Conservation (phyloP, 2,113 vertebrate species). For the Chloropsis cyanopogon region DNA sequence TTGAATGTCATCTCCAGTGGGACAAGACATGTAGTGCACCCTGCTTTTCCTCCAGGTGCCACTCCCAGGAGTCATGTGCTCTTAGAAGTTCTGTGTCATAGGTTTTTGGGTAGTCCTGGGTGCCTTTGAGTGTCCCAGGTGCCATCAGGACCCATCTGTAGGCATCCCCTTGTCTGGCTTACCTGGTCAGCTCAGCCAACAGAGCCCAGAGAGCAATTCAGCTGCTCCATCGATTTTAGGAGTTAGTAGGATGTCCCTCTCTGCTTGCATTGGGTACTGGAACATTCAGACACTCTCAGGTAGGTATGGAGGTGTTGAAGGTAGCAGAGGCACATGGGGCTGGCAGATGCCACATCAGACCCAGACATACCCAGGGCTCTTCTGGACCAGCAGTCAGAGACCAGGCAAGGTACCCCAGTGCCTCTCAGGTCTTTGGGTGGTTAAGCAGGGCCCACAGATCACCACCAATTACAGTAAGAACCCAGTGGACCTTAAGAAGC, state of each 20-base stretch:
- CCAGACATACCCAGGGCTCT: too few species aligned
- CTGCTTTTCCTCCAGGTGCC: background rate
- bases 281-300: background rate
- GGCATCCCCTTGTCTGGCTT: background rate
- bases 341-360: background rate
- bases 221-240: background rate
- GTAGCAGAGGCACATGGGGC: background rate
- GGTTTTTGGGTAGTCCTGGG: background rate
- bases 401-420: background rate
- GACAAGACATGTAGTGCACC: background rate
- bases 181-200: background rate
- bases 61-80: background rate
- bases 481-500: background rate
- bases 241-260: background rate
- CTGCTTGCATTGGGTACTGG: background rate
- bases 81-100: background rate
- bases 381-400: background rate
- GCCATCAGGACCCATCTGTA: background rate
- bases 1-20: background rate
- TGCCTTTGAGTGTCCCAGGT: background rate
- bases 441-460: background rate
- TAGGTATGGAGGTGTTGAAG: background rate
- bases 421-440: background rate
- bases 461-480: background rate
- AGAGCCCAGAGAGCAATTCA: background rate